Base-by-base conservation (phyloP, 2,888 invertebrate genomes). In the Phyto melanocephala region DNA sequence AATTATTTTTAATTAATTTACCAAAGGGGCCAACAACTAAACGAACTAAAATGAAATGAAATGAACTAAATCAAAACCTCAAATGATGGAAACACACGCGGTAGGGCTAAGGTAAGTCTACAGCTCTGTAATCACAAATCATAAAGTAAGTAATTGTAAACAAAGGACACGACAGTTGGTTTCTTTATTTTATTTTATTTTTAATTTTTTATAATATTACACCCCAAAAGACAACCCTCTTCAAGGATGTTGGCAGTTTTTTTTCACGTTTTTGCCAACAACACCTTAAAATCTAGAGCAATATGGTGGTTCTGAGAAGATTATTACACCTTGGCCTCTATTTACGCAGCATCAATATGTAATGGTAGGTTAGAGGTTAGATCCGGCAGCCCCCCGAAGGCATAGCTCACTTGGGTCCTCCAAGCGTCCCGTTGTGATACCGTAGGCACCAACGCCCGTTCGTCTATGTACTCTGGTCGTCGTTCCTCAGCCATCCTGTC, bases 1-100 rank as follows among this genome's bases (percentile, higher is more conserved):
- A 78, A 78, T 78, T 70, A 56, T 56, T 70, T 63, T 47, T 28
- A 70, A 78, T 78, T 78, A 78, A 70, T 70, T 70, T 78, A 37
- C 37, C 54, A 10, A 33, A 70, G 70, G 45, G 56, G 65, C 33
- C 60, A 67, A 28, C 3, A 56, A 20, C 60, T 52, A 24, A 24
- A 28, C 35, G 6, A 50, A 47, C 24, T 47, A 15, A 13, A n/a
- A 40, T 17, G 50, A 17, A 15, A 60, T 28, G 4, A 54, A 42
- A 47, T 54, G 45, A 62, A 54, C 58, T 62, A 52, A 75, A 65
- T 47, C 24, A 78, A 67, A 72, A 54, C 60, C 58, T 67, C 65
- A 37, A 60, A 65, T 52, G 33, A 28, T 58, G 60, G 52, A 15
- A 58, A 52, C 17, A 35, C 24, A 68, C n/a, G 28, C 42, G 50